A percentile compares a stretch with the other conserved stretches of the same genome.
Conservation (phyloP, 2,888 invertebrate genomes). For the Dasysyrphus albostriatus region DNA sequence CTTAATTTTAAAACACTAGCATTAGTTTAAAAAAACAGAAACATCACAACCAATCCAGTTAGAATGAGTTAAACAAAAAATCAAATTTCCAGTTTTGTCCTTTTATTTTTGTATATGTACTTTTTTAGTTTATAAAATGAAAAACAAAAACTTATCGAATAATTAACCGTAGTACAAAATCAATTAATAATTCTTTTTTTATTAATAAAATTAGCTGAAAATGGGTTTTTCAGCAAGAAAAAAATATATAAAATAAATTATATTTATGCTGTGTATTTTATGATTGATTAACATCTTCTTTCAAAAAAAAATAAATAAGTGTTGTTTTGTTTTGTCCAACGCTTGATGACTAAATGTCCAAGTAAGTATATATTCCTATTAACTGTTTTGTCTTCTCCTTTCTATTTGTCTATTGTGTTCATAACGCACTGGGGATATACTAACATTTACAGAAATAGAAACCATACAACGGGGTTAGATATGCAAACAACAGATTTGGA, state of each 20-base stretch:
- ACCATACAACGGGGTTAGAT: conserved; percentile 23
- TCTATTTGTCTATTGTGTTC: conserved; percentile 19
- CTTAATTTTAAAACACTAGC: conserved; percentile 27
- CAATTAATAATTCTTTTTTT: conserved; percentile 63
- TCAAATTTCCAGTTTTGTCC: conserved; percentile 53
- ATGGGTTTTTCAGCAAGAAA: conserved; percentile 59
- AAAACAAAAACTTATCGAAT: conserved; percentile 47
- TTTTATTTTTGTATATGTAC: conserved; percentile 53
- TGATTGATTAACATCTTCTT: conserved; percentile 42
- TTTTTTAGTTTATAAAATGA: conserved; percentile 49
- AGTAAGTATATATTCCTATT: conserved; percentile 26
- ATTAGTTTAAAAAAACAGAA: conserved; percentile 38
- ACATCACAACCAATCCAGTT: conserved; percentile 53
- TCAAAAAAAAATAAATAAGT: neutral
- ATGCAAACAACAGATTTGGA: neutral
- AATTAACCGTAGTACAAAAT: conserved; percentile 75
- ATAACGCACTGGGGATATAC: conserved; percentile 53
- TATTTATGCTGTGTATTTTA: conserved; percentile 51
- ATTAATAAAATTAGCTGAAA: conserved; percentile 69
- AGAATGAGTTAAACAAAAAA: conserved; percentile 38
- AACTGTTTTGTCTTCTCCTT: conserved; percentile 13
- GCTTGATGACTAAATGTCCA: conserved; percentile 34
- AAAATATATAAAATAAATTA: conserved; percentile 40
- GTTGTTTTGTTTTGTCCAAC: conserved; percentile 46
- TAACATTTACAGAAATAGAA: conserved; percentile 45